A percentile compares a stretch with the other conserved stretches of the same genome.
These are phyloP conservation scores for Amphiduros pacificus DNA, from an alignment of 2,888 invertebrate genomes.

Conservation along the genomic window DNA sequence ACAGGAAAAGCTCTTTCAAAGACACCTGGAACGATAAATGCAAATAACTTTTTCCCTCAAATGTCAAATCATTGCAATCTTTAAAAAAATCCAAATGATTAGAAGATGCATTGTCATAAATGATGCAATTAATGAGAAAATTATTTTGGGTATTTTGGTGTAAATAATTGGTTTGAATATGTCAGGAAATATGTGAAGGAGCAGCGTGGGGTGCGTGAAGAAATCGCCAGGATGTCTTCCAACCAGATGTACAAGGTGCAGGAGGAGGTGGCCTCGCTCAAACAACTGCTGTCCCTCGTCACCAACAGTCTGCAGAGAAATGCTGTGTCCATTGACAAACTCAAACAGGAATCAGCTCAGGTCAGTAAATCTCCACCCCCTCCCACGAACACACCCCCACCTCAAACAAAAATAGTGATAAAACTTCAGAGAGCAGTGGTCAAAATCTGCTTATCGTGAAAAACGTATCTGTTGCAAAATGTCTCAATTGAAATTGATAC, in stretches of 20 bases:
- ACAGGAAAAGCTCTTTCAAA: too few species aligned
- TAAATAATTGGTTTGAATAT: not conserved
- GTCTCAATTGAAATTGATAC: too few species aligned
- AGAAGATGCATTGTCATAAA: too few species aligned
- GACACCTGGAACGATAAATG: too few species aligned
- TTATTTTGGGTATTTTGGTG: too few species aligned
- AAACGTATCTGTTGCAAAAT: too few species aligned
- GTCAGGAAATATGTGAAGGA: constrained; percentile 76
- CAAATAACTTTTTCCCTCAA: too few species aligned
- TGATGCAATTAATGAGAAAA: too few species aligned
- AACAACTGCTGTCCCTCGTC: constrained; percentile 67
- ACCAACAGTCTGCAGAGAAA: constrained; percentile 69
- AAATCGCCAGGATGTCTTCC: constrained; percentile 74
- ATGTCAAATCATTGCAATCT: too few species aligned
- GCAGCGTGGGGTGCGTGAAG: constrained; percentile 80
- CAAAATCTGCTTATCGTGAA: not conserved
- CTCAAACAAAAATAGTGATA: not conserved
- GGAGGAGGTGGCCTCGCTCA: constrained; percentile 68
- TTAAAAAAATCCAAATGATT: too few species aligned
- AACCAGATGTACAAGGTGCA: constrained; percentile 69
- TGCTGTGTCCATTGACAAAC: constrained; percentile 66
- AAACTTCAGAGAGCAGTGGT: not conserved
- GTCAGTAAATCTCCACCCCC: too few species aligned
- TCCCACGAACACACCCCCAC: too few species aligned
- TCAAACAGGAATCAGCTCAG: constrained; percentile 74